Conservation (phyloP, 2,113 vertebrate genomes). For the Numida meleagris region DNA sequence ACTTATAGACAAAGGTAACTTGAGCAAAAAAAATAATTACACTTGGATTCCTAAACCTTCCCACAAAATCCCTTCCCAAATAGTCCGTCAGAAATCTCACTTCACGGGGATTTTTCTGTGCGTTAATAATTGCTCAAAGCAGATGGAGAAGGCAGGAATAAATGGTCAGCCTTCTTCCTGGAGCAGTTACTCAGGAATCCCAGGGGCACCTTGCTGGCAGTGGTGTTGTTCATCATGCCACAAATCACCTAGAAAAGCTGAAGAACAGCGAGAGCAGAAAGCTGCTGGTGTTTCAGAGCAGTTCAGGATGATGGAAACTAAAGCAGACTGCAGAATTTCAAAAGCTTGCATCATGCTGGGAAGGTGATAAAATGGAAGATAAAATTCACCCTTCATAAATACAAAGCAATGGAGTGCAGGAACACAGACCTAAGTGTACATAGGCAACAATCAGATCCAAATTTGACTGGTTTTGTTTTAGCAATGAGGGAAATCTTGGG, state of each 20-base stretch:
- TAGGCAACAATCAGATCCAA: not conserved
- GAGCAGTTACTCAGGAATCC: not conserved
- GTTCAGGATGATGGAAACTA: not conserved
- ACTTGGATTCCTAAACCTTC: constrained; percentile 37
- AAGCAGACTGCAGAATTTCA: not conserved
- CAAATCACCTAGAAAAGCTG: constrained; percentile 40
- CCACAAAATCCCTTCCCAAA: constrained; percentile 57
- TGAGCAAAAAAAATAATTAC: constrained; percentile 19
- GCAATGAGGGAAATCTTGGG: not conserved
- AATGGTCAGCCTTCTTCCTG: constrained; percentile 54
- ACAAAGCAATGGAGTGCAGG: rapidly evolving
- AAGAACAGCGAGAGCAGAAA: not conserved
- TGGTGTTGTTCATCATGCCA: not conserved
- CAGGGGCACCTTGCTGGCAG: not conserved
- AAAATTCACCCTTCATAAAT: not conserved
- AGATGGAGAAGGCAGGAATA: constrained; percentile 45
- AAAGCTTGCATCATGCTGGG: not conserved
- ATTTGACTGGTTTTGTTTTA: not conserved
- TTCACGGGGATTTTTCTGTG: not conserved
- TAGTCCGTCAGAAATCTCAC: constrained; percentile 15
- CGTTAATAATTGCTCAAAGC: constrained; percentile 45
- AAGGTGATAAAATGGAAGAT: not conserved
- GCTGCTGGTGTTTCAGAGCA: not conserved
- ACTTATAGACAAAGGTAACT: constrained; percentile 20
- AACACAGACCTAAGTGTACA: rapidly evolving